phyloP scores from a whole-genome alignment of 2,888 invertebrate species.

The Meganola albula region DNA sequence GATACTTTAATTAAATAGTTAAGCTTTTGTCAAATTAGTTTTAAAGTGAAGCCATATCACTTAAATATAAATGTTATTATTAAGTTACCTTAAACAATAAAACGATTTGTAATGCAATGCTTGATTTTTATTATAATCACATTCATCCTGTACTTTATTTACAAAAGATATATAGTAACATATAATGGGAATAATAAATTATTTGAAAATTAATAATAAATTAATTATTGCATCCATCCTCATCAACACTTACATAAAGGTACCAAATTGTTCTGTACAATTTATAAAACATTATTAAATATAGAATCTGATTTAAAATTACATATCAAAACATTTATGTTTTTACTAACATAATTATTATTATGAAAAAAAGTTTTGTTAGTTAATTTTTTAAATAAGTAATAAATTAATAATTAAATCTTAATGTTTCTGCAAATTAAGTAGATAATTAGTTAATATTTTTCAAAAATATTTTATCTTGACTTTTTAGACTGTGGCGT shows the following conservation, averaged over 20 bases:
- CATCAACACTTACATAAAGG: slow-evolving; percentile 19
- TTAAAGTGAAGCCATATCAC: slow-evolving; percentile 69
- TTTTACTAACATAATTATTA: too few species aligned
- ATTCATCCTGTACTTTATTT: slow-evolving; percentile 18
- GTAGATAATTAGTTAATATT: too few species aligned
- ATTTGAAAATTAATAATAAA: slow-evolving; percentile 26
- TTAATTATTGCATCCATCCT: slow-evolving; percentile 23
- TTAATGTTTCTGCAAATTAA: too few species aligned
- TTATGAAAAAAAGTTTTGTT: too few species aligned
- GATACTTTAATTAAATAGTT: slow-evolving; percentile 1
- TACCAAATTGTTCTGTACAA: slow-evolving; percentile 23
- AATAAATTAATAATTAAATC: too few species aligned
- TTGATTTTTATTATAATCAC: slow-evolving; percentile 44
- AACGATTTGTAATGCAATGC: slow-evolving; percentile 39
- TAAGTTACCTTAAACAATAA: slow-evolving; percentile 62
- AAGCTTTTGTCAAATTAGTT: slow-evolving; percentile 31
- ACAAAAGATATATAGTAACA: slow-evolving; percentile 3
- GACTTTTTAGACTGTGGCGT: too few species aligned
- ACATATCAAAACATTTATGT: too few species aligned
- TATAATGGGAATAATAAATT: slow-evolving; percentile 15
- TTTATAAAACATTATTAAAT: slow-evolving; percentile 11
- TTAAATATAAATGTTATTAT: slow-evolving; percentile 50
- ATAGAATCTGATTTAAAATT: too few species aligned
- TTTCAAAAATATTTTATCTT: too few species aligned
- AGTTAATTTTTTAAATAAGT: too few species aligned